Evolutionary conservation across 92 coral and sea anemone genomes (phyloP).

Genomic region (Zoanthus sociatus): DNA sequence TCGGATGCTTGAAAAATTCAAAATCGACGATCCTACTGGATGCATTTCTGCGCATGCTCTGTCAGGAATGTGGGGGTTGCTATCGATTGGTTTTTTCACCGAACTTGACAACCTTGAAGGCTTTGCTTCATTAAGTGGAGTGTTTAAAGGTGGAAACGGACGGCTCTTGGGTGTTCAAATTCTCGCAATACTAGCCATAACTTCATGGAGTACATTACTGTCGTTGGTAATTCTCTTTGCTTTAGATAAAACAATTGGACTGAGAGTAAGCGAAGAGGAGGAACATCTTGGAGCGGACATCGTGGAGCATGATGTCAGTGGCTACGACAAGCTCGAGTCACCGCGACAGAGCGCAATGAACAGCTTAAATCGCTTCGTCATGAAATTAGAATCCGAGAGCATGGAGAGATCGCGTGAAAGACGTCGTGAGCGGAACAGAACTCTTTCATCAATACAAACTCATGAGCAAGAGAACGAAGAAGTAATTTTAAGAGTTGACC

Average conservation of each 20-base stretch:
- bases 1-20: conserved; percentile 60
- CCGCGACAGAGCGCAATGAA: conserved; percentile 13
- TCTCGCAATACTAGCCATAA: conserved; percentile 65
- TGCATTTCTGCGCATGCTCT: conserved; percentile 84
- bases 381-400: conserved; percentile 35
- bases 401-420: conserved; percentile 36
- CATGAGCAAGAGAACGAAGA: conserved; percentile 17
- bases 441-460: background rate
- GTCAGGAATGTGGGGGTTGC: conserved; percentile 85
- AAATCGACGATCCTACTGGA: conserved; percentile 88
- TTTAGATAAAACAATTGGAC: conserved; percentile 69
- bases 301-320: conserved; percentile 78
- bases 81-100: conserved; percentile 78
- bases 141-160: conserved; percentile 79
- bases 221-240: conserved; percentile 58
- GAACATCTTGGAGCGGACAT: conserved; percentile 79
- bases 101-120: conserved; percentile 77
- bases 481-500: conserved; percentile 22
- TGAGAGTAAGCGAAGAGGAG: conserved; percentile 79
- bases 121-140: conserved; percentile 60
- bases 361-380: conserved; percentile 23
- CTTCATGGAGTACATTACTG: conserved; percentile 73
- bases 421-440: conserved; percentile 5
- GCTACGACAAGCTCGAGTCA: conserved; percentile 39
- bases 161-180: conserved; percentile 77